A percentile compares a stretch with the other conserved stretches of the same genome.
Evolutionary conservation across 2,888 invertebrate genomes (phyloP).

Genomic region (Uloborus plumipes): DNA sequence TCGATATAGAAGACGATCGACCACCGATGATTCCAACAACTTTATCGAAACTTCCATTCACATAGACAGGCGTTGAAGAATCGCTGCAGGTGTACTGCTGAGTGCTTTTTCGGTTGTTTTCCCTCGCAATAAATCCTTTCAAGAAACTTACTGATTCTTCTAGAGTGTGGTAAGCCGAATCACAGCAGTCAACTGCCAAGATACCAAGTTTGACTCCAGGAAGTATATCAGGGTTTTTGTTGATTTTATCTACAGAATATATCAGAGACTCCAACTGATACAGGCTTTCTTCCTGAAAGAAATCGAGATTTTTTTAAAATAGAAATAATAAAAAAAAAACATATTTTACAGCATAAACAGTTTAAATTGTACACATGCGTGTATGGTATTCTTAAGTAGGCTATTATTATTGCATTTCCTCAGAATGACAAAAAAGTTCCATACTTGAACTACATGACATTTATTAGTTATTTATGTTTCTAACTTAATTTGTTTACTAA

Average conservation of each 20-base stretch:
- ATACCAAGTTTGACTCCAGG: conserved; percentile 8
- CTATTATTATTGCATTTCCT: too few relatives aligned
- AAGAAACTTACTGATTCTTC: conserved; percentile 3
- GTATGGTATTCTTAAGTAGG: too few relatives aligned
- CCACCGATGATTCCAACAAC: conserved; percentile 1
- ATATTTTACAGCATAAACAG: too few relatives aligned
- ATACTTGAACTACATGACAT: too few relatives aligned
- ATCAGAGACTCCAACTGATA: neutral
- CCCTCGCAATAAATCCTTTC: neutral
- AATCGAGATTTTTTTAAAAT: neutral
- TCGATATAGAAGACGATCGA: neutral
- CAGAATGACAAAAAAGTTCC: too few relatives aligned
- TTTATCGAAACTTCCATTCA: neutral
- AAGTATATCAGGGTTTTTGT: neutral
- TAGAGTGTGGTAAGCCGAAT: neutral
- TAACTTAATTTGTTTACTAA: too few relatives aligned
- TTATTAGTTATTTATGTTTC: too few relatives aligned
- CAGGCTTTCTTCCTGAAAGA: conserved; percentile 7
- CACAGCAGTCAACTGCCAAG: conserved; percentile 3
- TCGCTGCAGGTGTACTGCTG: neutral
- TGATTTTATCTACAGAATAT: neutral
- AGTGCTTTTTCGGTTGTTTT: neutral
- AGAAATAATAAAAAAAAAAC: too few relatives aligned
- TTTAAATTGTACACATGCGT: too few relatives aligned
- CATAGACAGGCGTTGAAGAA: neutral